These are phyloP conservation scores for Caenorhabditis inopinata DNA, from an alignment of 1,140 invertebrate species.

Conservation along the genomic window DNA sequence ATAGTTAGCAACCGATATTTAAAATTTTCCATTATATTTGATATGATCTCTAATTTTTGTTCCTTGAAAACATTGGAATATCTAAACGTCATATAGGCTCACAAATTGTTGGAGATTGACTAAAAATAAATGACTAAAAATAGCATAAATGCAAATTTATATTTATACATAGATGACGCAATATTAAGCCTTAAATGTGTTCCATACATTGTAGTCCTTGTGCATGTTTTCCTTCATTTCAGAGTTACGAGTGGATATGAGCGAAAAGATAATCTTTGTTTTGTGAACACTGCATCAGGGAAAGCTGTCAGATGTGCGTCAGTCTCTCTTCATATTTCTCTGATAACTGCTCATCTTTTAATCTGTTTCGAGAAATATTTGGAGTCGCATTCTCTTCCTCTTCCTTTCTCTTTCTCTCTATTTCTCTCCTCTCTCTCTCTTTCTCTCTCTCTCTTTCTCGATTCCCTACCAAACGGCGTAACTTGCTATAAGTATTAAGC, in stretches of 20 bases:
- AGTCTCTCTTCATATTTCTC: background rate
- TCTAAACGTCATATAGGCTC: no score
- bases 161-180: no score
- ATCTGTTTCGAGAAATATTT: slow-evolving; percentile 32
- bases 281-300: background rate
- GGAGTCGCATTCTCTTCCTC: background rate
- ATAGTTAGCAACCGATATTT: no score
- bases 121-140: no score
- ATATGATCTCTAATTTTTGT: no score
- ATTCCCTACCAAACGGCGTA: background rate
- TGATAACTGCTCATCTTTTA: background rate
- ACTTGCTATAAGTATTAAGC: background rate
- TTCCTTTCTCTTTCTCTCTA: background rate
- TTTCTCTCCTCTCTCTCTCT: background rate
- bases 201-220: no score
- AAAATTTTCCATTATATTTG: no score
- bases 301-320: slow-evolving; percentile 9
- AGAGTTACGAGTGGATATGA: background rate
- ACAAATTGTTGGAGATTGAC: no score
- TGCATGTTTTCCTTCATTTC: background rate
- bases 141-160: no score
- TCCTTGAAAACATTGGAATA: no score
- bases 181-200: no score
- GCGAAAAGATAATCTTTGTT: background rate
- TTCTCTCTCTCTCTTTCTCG: background rate